Percentiles rank a stretch among this genome's conserved stretches.
These are phyloP conservation scores for Spodoptera picta DNA, from an alignment of 2,888 invertebrate species.

Conservation along the genomic window DNA sequence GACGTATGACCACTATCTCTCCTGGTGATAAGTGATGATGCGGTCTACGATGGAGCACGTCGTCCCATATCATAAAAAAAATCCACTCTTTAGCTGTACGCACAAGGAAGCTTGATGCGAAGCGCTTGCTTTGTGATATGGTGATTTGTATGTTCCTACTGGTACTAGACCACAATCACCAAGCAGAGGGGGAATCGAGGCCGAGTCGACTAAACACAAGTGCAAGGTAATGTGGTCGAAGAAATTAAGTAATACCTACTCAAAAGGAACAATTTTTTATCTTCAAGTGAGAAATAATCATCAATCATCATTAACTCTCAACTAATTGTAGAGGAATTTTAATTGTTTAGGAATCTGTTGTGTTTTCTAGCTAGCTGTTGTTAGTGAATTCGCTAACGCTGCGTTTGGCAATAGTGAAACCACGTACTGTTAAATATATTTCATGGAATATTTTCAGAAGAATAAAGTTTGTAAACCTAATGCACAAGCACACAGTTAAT, in stretches of 20 bases:
- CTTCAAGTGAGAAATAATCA: conserved; percentile 24
- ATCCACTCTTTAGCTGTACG: too few relatives aligned
- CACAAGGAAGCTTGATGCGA: too few relatives aligned
- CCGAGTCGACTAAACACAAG: not conserved
- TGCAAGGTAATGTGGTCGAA: conserved; percentile 4
- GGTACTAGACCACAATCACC: too few relatives aligned
- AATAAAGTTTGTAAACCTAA: not conserved
- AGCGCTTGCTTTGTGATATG: too few relatives aligned
- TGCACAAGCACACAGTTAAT: not conserved
- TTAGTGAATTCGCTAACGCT: not conserved
- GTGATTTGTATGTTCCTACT: too few relatives aligned
- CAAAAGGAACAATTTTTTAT: conserved; percentile 13
- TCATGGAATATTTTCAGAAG: not conserved
- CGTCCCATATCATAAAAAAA: too few relatives aligned
- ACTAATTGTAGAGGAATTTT: conserved; percentile 34
- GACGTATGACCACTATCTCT: too few relatives aligned
- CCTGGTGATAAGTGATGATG: too few relatives aligned
- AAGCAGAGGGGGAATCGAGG: conserved; percentile 3
- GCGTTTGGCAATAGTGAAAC: not conserved
- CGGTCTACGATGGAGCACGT: too few relatives aligned
- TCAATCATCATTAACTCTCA: conserved; percentile 43
- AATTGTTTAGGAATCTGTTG: not conserved
- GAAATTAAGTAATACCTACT: conserved; percentile 21
- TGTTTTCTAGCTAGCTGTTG: not conserved
- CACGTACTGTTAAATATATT: not conserved